A percentile compares a stretch with the other conserved stretches of the same genome.
phyloP scores from a whole-genome alignment of 2,797 vertebrate genomes.

The Nyctalus aviator region DNA sequence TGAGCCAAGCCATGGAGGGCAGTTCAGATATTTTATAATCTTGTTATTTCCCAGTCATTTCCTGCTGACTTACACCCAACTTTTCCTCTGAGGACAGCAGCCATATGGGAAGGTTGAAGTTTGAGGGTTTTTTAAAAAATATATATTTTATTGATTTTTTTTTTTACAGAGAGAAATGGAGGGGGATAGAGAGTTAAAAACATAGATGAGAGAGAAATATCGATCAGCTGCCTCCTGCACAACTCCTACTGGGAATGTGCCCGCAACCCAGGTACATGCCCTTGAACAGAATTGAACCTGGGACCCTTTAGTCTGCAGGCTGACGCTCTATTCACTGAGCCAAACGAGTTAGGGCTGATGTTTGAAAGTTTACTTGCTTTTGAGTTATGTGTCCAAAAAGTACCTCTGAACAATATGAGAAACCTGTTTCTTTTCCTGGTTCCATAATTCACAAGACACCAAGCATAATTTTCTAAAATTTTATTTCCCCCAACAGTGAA shows the following conservation, averaged over 20 bases:
- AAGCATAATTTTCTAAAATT: background rate
- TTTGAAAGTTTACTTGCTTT: slow-evolving; percentile 66
- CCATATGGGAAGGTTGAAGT: background rate
- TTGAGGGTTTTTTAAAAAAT: background rate
- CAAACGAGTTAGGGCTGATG: background rate
- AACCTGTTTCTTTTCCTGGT: background rate
- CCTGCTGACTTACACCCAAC: slow-evolving; percentile 24
- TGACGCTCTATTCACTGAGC: no score
- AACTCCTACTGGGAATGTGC: no score
- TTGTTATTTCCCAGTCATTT: slow-evolving; percentile 16
- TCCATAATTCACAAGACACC: slow-evolving; percentile 27
- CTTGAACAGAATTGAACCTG: no score
- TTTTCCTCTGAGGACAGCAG: slow-evolving; percentile 29
- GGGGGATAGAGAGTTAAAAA: no score
- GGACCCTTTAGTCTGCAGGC: no score
- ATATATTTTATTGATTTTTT: no score
- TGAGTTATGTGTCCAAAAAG: slow-evolving; percentile 44
- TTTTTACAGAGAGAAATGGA: no score
- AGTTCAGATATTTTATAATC: background rate
- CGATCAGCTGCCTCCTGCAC: no score
- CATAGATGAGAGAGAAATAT: no score
- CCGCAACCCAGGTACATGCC: no score
- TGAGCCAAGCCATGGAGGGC: no score
- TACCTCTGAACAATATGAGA: background rate
- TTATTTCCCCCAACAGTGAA: background rate